Percentiles rank a stretch among this genome's conserved stretches.
Conservation (phyloP, 2,888 invertebrate species). For the Epiblema foenella region DNA sequence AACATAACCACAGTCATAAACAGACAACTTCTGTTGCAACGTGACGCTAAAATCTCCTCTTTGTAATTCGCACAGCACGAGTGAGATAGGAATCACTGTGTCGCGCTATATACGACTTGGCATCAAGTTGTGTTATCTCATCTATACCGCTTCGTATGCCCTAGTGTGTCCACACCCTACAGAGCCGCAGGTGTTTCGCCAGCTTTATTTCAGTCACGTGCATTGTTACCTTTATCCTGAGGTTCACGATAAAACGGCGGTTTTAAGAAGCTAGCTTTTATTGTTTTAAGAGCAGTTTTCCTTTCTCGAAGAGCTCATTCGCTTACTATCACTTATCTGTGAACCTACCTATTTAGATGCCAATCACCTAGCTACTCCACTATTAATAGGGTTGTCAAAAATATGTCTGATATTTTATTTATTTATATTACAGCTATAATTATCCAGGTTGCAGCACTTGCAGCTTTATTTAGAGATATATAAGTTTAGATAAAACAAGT, state of each 20-base stretch:
- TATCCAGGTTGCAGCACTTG: too few relatives aligned
- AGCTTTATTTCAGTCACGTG: constrained; percentile 32
- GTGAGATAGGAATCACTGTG: too few relatives aligned
- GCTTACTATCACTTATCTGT: background rate
- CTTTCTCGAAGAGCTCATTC: background rate
- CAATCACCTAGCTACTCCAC: background rate
- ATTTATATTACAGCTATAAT: too few relatives aligned
- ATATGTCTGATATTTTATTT: too few relatives aligned
- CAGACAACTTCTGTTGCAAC: too few relatives aligned
- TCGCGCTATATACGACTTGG: too few relatives aligned
- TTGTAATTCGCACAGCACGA: too few relatives aligned
- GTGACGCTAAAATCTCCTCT: too few relatives aligned
- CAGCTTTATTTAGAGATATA: too few relatives aligned
- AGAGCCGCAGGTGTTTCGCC: constrained; percentile 20
- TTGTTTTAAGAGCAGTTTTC: constrained; percentile 8
- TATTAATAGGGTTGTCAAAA: background rate
- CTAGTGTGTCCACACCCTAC: background rate
- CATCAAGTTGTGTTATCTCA: too few relatives aligned
- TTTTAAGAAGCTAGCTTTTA: constrained; percentile 5
- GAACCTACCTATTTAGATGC: background rate
- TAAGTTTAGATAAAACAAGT: too few relatives aligned
- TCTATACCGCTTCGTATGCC: background rate
- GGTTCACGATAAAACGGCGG: constrained; percentile 11
- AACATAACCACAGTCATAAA: too few relatives aligned
- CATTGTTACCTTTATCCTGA: constrained; percentile 13